Base-by-base conservation (phyloP, 2,797 vertebrate genomes). In the Protonibea diacanthus region DNA sequence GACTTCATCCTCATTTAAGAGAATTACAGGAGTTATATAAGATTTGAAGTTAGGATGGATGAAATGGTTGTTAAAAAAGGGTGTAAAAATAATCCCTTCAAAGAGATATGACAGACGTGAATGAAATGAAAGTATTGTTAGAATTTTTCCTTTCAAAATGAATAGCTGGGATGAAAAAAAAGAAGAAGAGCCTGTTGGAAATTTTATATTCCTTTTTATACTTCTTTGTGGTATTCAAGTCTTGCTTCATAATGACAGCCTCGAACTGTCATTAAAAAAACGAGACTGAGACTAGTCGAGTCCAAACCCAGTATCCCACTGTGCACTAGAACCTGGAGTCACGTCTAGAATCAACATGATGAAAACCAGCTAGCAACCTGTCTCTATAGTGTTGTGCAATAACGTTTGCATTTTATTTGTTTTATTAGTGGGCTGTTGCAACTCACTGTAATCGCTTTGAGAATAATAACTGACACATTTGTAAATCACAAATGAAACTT, bases 161-260 rank as follows among this genome's bases (percentile, higher is more conserved):
- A 83, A 61, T 68, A 59, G 64, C 66, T 53, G 38, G 49, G 74
- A 79, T 76, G 45, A 9, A 38, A 7, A 38, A 8, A 38, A 87
- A n/a, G n/a, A 78, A 84, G 77, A 81, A 72, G 69, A 59, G 47
- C 71, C 62, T 78, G 29, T 56, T 81, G 45, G 74, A 83, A 81
- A 85, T 83, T 58, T 88, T 33, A 44, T 48, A 71, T 79, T 86
- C 70, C 56, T 78, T 87, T 88, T 83, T 64, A 29, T 78, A 69
- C 74, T 67, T 66, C 61, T 71, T 58, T 83, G 44, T 75, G 64
- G 29, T 80, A 49, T 60, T 65, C 70, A 51, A 71, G 67, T 80
- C 64, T 60, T 56, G 61, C 68, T 55, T 70, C 20, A 56, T 77
- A 72, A 82, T 74, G 61, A 40, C 25, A 52, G 65, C 61, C 58